These are phyloP conservation scores for Microtus obscurus DNA, from an alignment of 2,797 vertebrate genomes.

Conservation along the genomic window DNA sequence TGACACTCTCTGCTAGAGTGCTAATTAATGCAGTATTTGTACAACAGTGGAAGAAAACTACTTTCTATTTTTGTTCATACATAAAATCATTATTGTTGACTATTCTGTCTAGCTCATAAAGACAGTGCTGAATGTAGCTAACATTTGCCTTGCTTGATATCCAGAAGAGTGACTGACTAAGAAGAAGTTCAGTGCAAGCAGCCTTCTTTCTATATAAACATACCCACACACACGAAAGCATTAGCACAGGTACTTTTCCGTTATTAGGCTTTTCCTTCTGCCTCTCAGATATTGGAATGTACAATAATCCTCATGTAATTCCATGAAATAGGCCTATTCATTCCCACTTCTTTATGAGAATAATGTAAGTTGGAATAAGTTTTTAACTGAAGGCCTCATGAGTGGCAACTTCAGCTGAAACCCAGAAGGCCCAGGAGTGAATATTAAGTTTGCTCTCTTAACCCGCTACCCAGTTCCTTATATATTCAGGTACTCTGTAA, in stretches of 20 bases:
- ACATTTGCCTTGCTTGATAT: neutral
- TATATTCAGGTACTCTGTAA: neutral
- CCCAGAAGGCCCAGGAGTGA: neutral
- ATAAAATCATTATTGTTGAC: constrained; percentile 7
- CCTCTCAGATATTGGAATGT: neutral
- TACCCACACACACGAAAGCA: neutral
- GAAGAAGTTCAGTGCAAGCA: neutral
- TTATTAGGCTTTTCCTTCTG: neutral
- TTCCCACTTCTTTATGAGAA: constrained; percentile 18
- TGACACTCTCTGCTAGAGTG: neutral
- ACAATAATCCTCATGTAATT: neutral
- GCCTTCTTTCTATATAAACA: neutral
- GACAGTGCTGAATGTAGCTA: neutral
- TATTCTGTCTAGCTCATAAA: constrained; percentile 52
- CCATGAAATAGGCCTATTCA: neutral
- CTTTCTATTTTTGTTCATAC: neutral
- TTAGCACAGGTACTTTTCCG: neutral
- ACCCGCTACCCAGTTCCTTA: neutral
- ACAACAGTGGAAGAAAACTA: constrained; percentile 30
- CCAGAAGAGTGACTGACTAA: neutral
- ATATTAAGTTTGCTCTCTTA: neutral
- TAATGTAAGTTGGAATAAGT: neutral
- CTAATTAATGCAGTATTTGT: constrained; percentile 50
- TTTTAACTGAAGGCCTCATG: neutral
- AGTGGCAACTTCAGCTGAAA: neutral